Evolutionary conservation across 2,113 vertebrate genomes (phyloP), one percentile per base, ranked within the genome.

Genomic region (Puntigrus tetrazona): DNA sequence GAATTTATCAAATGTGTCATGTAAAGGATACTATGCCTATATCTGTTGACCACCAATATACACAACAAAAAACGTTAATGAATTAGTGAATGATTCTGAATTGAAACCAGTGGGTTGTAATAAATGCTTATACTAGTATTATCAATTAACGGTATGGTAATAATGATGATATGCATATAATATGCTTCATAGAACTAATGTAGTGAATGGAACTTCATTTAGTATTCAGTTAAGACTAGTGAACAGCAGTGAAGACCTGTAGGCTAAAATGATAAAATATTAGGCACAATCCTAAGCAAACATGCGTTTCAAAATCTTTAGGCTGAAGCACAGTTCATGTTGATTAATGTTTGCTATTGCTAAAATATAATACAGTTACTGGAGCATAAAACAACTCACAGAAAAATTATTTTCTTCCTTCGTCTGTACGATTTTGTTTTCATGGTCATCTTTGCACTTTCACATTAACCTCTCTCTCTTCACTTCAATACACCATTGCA

Each of bases 351-450:
- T 72, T 72, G 36, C 10, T 72, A 22, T 41, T 72, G 22, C 5
- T 43, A 72, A 72, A 72, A 72, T 41, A 72, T 72, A 72, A 72
- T 72, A 72, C 69, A 72, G 22, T 43, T 14, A 72, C 69, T 72
- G 31, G 31, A 69, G 63, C 63, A 65, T 16, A 31, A 38, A 70
- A 69, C 1, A 9, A 20, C 55, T 59, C n/a, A 59, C 18, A 41
- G n/a, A 41, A 43, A 72, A 43, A 72, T 7, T 0, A 72, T 67
- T 67, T 67, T 34, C 22, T 72, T 65, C 29, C 25, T 67, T 67
- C 43, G 22, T n/a, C n/a, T 43, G 69, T 7, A 72, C 6, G 3
- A 72, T 72, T 70, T 25, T 14, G 22, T 43, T 43, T 43, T 43
- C 22, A 72, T n/a, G 5, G 69, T 72, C 69, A 72, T 43, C 10